These are phyloP conservation scores for Leiothrix lutea DNA, from an alignment of 2,113 vertebrate genomes.

Conservation along the genomic window DNA sequence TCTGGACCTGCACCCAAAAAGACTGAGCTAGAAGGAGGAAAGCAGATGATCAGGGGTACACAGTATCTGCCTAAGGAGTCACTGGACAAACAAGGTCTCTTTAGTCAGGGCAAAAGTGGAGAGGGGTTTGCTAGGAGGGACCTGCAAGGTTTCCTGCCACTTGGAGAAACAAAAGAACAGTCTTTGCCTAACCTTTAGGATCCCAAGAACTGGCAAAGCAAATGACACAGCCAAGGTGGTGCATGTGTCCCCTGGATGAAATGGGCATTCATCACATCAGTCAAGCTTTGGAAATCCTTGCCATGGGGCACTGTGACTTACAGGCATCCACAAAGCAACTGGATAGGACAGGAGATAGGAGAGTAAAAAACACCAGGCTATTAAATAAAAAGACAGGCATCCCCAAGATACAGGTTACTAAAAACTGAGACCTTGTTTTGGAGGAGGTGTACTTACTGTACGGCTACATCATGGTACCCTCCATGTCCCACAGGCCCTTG, in stretches of 20 bases:
- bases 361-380: not conserved
- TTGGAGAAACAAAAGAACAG: not conserved
- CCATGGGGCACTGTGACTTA: not conserved
- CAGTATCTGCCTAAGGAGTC: not conserved
- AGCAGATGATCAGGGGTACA: not conserved
- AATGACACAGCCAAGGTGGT: accelerated
- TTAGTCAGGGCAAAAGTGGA: not conserved
- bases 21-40: not conserved
- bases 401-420: accelerated
- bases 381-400: not conserved
- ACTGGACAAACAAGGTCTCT: not conserved
- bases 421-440: not conserved
- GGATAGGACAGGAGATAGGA: not conserved
- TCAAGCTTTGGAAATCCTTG: not conserved
- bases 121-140: not conserved
- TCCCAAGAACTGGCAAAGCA: not conserved
- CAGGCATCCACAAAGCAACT: not conserved
- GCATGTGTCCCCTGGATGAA: accelerated
- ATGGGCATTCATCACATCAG: accelerated
- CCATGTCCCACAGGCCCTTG: accelerated
- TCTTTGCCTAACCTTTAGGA: not conserved
- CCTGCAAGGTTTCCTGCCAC: not conserved
- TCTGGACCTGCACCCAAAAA: not conserved
- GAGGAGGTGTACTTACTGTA: not conserved
- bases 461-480: accelerated